phyloP scores from a whole-genome alignment of 1,140 invertebrate genomes.

The Brachystomella parvula region DNA sequence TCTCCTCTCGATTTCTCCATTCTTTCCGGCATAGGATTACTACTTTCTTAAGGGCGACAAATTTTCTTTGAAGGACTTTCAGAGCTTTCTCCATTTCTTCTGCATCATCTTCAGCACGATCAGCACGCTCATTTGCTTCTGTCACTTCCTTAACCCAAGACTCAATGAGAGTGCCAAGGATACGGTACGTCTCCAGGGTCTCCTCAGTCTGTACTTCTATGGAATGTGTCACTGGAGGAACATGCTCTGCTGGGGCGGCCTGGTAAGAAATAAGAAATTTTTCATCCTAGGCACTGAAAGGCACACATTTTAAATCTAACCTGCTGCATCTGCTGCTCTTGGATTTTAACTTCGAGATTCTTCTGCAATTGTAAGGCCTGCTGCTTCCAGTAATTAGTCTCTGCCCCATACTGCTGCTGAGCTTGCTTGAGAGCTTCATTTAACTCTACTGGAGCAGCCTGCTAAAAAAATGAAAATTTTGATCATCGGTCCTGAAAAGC shows the following conservation, averaged over 20 bases:
- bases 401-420: background rate
- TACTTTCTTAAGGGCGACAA: conserved; percentile 18
- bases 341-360: background rate
- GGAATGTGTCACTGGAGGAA: background rate
- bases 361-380: background rate
- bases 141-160: conserved; percentile 27
- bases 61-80: conserved; percentile 19
- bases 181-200: conserved; percentile 29
- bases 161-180: conserved; percentile 21
- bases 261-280: too few species aligned
- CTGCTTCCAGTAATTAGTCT: background rate
- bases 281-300: too few species aligned
- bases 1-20: conserved; percentile 20
- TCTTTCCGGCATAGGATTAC: conserved; percentile 17
- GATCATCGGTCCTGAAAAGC: background rate
- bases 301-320: too few species aligned
- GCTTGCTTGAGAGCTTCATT: background rate
- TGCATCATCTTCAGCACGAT: conserved; percentile 12
- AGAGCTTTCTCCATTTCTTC: conserved; percentile 16
- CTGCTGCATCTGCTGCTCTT: too few species aligned
- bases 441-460: too few species aligned
- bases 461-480: too few species aligned
- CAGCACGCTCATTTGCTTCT: conserved; percentile 18
- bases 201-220: conserved; percentile 28
- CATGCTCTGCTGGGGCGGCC: too few species aligned